phyloP scores from a whole-genome alignment of 2,113 vertebrate species.

The Saguinus midas region DNA sequence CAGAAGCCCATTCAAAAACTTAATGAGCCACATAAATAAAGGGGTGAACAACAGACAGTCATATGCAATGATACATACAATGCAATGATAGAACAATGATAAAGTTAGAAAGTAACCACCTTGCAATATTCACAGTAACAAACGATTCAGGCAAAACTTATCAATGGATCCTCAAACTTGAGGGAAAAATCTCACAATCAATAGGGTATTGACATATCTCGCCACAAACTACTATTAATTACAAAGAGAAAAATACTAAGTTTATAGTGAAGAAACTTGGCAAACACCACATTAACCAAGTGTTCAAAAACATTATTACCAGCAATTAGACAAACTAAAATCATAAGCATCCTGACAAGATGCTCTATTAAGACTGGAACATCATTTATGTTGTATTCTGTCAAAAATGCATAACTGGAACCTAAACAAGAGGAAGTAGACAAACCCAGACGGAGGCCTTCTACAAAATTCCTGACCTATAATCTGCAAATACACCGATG shows the following conservation, averaged over 20 bases:
- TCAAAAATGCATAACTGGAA: neutral
- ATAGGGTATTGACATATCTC: neutral
- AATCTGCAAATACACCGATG: neutral
- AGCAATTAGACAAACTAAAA: neutral
- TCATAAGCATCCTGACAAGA: neutral
- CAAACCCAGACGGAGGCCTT: neutral
- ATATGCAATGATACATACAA: neutral
- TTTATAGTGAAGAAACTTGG: neutral
- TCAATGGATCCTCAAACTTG: neutral
- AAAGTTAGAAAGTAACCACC: neutral
- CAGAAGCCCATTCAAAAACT: neutral
- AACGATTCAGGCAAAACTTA: neutral
- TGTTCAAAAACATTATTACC: neutral
- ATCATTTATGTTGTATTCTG: neutral
- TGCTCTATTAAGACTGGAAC: neutral
- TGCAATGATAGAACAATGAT: neutral
- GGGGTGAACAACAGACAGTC: neutral
- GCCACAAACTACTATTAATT: neutral
- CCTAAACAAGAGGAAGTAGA: neutral
- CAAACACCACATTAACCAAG: neutral
- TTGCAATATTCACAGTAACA: neutral
- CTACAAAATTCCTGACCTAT: neutral
- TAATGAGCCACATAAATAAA: neutral
- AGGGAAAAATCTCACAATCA: neutral
- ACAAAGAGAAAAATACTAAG: constrained; percentile 11